phyloP scores from a whole-genome alignment of 1,140 invertebrate species.

The Coenobita brevimanus region DNA sequence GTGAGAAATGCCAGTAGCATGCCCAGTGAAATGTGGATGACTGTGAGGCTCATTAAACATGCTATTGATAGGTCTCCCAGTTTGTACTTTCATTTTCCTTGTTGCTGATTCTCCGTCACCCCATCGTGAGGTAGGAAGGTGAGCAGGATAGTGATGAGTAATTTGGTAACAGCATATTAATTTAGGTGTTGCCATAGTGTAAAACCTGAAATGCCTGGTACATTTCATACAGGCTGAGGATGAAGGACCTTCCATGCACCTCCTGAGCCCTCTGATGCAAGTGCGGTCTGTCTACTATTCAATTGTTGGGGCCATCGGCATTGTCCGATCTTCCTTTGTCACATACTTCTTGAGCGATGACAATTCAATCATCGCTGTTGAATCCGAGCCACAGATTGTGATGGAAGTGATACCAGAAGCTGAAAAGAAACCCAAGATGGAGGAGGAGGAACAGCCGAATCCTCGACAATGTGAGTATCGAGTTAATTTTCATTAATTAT shows the following conservation, averaged over 20 bases:
- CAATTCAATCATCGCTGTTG: constrained; percentile 49
- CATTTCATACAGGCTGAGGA: not conserved
- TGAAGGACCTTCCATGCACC: constrained; percentile 35
- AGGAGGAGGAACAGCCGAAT: not conserved
- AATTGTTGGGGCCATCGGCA: constrained; percentile 44
- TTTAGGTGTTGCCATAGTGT: not conserved
- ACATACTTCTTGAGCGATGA: constrained; percentile 52
- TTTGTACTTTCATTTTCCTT: too few relatives aligned
- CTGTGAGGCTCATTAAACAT: too few relatives aligned
- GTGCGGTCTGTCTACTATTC: constrained; percentile 44
- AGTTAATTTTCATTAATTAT: not conserved
- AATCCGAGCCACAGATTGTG: constrained; percentile 38
- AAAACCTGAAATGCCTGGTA: not conserved
- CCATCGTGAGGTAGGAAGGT: too few relatives aligned
- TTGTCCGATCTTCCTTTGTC: constrained; percentile 41
- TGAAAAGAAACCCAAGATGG: not conserved
- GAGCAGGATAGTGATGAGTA: not conserved
- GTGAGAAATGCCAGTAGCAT: too few relatives aligned
- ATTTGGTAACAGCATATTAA: not conserved
- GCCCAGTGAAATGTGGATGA: too few relatives aligned
- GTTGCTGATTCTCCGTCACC: too few relatives aligned
- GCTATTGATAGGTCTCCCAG: too few relatives aligned
- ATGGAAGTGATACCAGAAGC: constrained; percentile 27
- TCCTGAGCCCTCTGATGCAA: constrained; percentile 49
- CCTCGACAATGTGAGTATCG: constrained; percentile 13